Percentiles rank a stretch among this genome's conserved stretches.
Evolutionary conservation across 1,140 invertebrate genomes (phyloP).

Genomic region (Drosophila trapezifrons): DNA sequence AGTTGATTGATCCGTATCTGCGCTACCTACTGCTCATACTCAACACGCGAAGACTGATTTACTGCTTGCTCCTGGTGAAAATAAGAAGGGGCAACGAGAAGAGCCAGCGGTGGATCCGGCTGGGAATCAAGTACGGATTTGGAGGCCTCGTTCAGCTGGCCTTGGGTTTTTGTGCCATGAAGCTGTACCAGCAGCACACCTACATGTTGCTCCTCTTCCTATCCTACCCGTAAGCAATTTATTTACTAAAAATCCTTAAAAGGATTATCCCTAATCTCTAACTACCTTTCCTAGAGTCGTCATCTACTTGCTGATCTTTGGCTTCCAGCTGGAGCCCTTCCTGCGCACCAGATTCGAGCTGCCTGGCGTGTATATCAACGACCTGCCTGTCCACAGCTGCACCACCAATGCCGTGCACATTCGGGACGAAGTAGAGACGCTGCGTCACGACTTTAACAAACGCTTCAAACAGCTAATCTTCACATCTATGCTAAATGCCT

Average conservation of each 20-base stretch:
- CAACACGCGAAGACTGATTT: slow-evolving; percentile 91
- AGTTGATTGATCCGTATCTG: slow-evolving; percentile 95
- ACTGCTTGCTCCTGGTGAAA: slow-evolving; percentile 84
- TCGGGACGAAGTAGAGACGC: slow-evolving; percentile 92
- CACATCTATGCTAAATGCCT: slow-evolving; percentile 94
- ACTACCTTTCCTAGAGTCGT: slow-evolving; percentile 84
- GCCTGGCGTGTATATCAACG: slow-evolving; percentile 80
- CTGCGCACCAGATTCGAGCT: slow-evolving; percentile 86
- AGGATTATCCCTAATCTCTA: background rate
- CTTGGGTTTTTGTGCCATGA: slow-evolving; percentile 86
- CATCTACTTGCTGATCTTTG: slow-evolving; percentile 95
- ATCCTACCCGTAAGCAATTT: slow-evolving; percentile 92
- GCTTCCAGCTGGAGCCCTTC: slow-evolving; percentile 89
- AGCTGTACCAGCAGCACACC: slow-evolving; percentile 60
- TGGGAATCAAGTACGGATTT: slow-evolving; percentile 66
- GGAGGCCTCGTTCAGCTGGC: slow-evolving; percentile 54
- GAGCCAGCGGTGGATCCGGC: slow-evolving; percentile 27
- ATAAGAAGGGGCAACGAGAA: slow-evolving; percentile 29
- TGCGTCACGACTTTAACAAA: slow-evolving; percentile 94
- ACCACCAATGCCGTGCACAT: slow-evolving; percentile 89
- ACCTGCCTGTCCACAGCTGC: slow-evolving; percentile 88
- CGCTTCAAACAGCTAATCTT: slow-evolving; percentile 95
- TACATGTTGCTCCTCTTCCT: slow-evolving; percentile 85
- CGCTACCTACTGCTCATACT: slow-evolving; percentile 92
- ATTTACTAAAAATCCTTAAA: background rate